phyloP scores from a whole-genome alignment of 1,140 invertebrate species.

The Conopomorpha cramerella region DNA sequence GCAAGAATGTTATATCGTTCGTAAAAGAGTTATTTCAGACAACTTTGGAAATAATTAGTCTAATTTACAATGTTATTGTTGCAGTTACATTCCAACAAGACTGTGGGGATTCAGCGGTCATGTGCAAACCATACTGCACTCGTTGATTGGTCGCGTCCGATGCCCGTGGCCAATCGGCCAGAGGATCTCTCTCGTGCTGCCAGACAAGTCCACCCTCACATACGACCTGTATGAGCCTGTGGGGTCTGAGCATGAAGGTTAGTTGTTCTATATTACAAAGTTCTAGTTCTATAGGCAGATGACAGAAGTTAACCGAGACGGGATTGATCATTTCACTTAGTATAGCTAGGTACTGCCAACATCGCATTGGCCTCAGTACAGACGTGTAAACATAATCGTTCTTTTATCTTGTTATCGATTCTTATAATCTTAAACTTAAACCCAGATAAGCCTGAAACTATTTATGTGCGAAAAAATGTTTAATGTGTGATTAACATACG shows the following conservation, averaged over 20 bases:
- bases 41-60: too few species aligned
- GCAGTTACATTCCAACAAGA: slow-evolving; percentile 86
- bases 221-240: slow-evolving; percentile 90
- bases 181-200: slow-evolving; percentile 71
- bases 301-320: not conserved
- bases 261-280: slow-evolving; percentile 6
- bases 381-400: too few species aligned
- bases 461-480: too few species aligned
- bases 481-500: too few species aligned
- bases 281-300: not conserved
- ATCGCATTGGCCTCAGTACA: too few species aligned
- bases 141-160: slow-evolving; percentile 82
- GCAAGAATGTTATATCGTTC: too few species aligned
- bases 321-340: too few species aligned
- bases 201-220: slow-evolving; percentile 86
- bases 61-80: slow-evolving; percentile 42
- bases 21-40: too few species aligned
- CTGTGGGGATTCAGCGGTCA: slow-evolving; percentile 95
- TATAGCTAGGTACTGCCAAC: too few species aligned
- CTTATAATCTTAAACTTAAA: too few species aligned
- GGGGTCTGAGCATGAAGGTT: slow-evolving; percentile 68
- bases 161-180: slow-evolving; percentile 86
- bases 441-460: too few species aligned
- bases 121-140: slow-evolving; percentile 90
- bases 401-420: too few species aligned